Percentiles rank a stretch among this genome's conserved stretches.
These are phyloP conservation scores for Papilio polyxenes DNA, from an alignment of 1,140 invertebrate species.

Conservation along the genomic window DNA sequence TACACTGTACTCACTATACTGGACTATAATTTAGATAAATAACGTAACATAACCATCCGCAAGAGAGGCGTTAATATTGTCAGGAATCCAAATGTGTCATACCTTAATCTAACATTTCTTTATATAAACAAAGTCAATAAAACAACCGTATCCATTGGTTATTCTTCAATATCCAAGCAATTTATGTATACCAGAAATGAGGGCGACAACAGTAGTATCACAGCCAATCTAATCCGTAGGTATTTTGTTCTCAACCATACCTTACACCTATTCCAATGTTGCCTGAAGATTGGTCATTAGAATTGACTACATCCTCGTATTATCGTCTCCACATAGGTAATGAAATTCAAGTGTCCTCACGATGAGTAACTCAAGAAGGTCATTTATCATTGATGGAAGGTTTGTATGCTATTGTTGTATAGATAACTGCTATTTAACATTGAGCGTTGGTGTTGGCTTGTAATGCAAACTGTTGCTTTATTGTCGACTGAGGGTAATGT, in stretches of 20 bases:
- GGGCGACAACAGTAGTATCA: too few species aligned
- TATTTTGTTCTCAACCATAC: background rate
- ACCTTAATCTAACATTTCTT: too few species aligned
- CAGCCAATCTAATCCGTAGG: too few species aligned
- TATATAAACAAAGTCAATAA: too few species aligned
- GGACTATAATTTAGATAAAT: too few species aligned
- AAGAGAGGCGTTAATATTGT: too few species aligned
- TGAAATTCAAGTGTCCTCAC: background rate
- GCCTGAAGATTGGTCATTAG: background rate
- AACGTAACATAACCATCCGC: too few species aligned
- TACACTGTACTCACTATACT: too few species aligned
- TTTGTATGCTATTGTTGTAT: constrained; percentile 8
- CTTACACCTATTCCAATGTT: background rate
- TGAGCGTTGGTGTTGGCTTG: background rate
- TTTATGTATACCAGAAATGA: too few species aligned
- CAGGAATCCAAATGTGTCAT: too few species aligned
- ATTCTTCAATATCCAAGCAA: too few species aligned
- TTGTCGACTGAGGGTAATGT: background rate
- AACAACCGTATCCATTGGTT: too few species aligned
- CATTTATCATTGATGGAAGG: background rate
- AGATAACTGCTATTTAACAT: constrained; percentile 8
- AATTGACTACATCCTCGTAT: background rate
- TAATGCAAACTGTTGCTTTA: background rate
- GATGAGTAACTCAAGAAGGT: background rate
- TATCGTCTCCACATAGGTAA: background rate